These are phyloP conservation scores for Mesembrinibis cayennensis DNA, from an alignment of 2,113 vertebrate genomes.

Conservation along the genomic window DNA sequence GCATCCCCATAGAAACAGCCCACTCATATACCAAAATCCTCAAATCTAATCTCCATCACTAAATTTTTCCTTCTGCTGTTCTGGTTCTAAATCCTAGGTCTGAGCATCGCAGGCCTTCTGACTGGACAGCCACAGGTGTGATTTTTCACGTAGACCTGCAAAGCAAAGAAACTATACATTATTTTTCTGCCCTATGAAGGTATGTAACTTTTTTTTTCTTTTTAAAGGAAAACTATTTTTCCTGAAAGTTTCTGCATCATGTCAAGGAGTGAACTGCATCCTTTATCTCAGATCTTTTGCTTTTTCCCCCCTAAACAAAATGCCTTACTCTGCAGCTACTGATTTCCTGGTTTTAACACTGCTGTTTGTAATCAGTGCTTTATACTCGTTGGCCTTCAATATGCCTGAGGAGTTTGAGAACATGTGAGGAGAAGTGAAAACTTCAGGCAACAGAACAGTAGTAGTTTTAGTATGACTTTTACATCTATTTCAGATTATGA, in stretches of 20 bases:
- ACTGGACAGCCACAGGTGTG: neutral
- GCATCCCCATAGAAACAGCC: neutral
- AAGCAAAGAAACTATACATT: neutral
- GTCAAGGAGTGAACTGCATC: neutral
- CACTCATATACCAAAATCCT: neutral
- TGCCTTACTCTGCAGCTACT: neutral
- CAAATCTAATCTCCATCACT: constrained; percentile 8
- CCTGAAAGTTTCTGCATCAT: neutral
- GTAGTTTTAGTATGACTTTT: neutral
- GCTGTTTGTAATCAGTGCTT: neutral
- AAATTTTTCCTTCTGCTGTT: constrained; percentile 1
- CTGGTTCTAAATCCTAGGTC: neutral
- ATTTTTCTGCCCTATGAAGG: neutral
- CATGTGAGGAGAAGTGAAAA: neutral
- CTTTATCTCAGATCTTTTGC: neutral
- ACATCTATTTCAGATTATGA: neutral
- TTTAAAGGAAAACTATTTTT: neutral
- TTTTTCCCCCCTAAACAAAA: neutral
- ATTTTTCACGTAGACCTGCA: neutral
- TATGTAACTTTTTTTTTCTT: neutral
- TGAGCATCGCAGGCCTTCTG: neutral
- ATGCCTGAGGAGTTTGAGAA: neutral
- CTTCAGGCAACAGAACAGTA: neutral
- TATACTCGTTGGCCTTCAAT: neutral
- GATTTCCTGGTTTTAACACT: neutral